Base-by-base conservation (phyloP, 2,113 vertebrate species). In the Tupaia tana region DNA sequence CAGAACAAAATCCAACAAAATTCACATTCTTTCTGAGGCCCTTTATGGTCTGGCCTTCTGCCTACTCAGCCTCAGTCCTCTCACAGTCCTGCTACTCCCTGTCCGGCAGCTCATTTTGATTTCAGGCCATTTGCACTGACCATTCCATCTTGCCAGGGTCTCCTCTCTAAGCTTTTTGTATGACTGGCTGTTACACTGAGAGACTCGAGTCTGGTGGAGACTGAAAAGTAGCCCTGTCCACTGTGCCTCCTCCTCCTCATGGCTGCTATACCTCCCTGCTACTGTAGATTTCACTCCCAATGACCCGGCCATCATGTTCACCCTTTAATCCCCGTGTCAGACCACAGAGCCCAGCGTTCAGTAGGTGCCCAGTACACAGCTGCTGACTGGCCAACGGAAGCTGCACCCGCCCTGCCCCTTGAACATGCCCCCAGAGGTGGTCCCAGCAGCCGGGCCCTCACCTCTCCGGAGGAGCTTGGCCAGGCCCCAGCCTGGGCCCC, bases 381-480 rank as follows among this genome's bases (percentile, higher is more conserved):
- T 54, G 31, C 12, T 54, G 25, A 69, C 56, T 9, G 2, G 63
- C 63, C 81, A 83, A 0, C 1, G 34, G 63, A 88, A 61, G 71
- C 10, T 5, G 27, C 54, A 16, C 34, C 67, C 24, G 29, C 10
- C 15, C 25, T 19, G 29, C 67, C 24, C 54, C 59, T 24, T 27
- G 52, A 24, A 25, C 43, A 24, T 52, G 5, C 9, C 31, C 14
- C 27, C 11, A 4, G 24, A 27, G 83, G 24, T 2, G 22, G 6
- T 22, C n/a, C 58, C 16, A 15, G 25, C 1, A 31, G 52, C n/a
- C 25, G 16, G 9, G 29, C 19, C 34, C 78, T 94, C 93, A 98
- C 97, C 97, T 98, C 83, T 97, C 27, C 71, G 67, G 52, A 98
- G 95, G 6, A 97, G 82, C 43, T 79, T 81, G 25, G 73, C 6